A percentile compares a stretch with the other conserved stretches of the same genome.
Conservation (phyloP, 2,797 vertebrate genomes). For the Cephalopachus bancanus region DNA sequence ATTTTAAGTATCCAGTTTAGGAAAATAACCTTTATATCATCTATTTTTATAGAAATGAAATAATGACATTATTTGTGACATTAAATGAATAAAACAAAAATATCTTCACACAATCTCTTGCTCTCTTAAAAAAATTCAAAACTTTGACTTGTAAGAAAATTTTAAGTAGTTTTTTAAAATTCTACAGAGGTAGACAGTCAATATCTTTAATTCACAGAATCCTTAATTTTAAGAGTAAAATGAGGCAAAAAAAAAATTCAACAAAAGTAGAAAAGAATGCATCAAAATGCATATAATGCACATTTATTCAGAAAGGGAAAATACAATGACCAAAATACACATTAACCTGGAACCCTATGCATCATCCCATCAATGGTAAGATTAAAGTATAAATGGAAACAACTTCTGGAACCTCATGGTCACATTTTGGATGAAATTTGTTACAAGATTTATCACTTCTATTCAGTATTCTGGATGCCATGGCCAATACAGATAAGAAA, state of each 20-base stretch:
- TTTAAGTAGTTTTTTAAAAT: background rate
- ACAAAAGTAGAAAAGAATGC: background rate
- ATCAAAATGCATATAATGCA: background rate
- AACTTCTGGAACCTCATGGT: background rate
- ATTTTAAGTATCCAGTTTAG: constrained; percentile 35
- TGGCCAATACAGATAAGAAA: background rate
- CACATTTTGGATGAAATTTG: background rate
- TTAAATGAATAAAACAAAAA: background rate
- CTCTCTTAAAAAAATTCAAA: background rate
- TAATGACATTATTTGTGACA: background rate
- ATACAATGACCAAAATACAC: background rate
- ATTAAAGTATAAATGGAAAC: background rate
- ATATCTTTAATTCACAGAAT: background rate
- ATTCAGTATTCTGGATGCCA: background rate
- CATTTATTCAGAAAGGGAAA: background rate
- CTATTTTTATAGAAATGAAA: background rate
- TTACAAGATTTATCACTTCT: background rate
- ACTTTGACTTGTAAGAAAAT: background rate
- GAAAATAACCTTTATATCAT: background rate
- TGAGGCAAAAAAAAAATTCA: background rate
- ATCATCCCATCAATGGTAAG: background rate
- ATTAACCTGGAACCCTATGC: background rate
- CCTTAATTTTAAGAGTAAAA: background rate
- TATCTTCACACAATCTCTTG: background rate
- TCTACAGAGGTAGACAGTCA: background rate